phyloP scores from a whole-genome alignment of 2,888 invertebrate species.

The Panorpa germanica region DNA sequence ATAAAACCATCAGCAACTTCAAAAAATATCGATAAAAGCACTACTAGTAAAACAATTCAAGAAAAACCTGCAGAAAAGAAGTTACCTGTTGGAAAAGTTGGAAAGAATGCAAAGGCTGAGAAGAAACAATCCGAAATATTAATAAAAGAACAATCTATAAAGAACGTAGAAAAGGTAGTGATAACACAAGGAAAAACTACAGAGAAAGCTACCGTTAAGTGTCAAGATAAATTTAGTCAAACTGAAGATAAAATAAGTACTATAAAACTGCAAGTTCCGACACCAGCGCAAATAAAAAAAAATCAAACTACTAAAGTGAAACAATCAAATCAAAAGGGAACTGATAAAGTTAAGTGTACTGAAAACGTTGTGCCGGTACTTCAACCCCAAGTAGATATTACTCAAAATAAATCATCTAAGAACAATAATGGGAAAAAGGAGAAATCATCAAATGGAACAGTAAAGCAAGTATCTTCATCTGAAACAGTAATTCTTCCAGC shows the following conservation, averaged over 20 bases:
- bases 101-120: slow-evolving; percentile 3
- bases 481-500: neutral
- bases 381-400: too few species aligned
- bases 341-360: slow-evolving; percentile 1
- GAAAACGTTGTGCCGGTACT: too few species aligned
- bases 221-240: slow-evolving; percentile 2
- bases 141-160: slow-evolving; percentile 1
- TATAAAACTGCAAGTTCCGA: neutral
- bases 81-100: neutral
- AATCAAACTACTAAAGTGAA: slow-evolving; percentile 1
- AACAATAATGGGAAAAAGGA: neutral
- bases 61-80: slow-evolving; percentile 1
- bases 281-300: neutral
- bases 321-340: neutral
- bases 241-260: slow-evolving; percentile 1
- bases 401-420: neutral
- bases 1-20: too few species aligned
- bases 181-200: neutral
- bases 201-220: neutral
- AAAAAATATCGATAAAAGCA: too few species aligned
- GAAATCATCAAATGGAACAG: slow-evolving; percentile 1
- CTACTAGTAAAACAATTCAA: too few species aligned
- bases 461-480: neutral
- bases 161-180: neutral
- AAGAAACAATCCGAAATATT: neutral